A percentile compares a stretch with the other conserved stretches of the same genome.
Evolutionary conservation across 2,797 vertebrate species (phyloP).

Genomic region (Acanthurus tractus): DNA sequence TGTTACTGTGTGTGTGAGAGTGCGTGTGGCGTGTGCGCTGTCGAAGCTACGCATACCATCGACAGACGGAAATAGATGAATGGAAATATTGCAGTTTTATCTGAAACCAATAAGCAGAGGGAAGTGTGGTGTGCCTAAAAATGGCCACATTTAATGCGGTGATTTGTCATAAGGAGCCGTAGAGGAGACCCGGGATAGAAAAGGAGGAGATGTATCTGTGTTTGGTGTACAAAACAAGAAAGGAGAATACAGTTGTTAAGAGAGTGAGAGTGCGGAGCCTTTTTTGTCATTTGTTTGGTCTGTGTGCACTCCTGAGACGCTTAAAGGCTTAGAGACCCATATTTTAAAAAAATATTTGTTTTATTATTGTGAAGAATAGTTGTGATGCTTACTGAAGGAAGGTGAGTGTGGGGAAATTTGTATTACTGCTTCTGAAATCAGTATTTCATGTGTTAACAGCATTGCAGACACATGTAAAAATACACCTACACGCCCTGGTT

Average conservation of each 20-base stretch:
- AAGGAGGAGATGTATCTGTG: conserved; percentile 69
- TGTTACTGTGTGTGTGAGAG: not conserved
- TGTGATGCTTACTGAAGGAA: not conserved
- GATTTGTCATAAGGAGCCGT: conserved; percentile 74
- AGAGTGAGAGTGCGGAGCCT: not conserved
- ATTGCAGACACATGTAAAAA: not conserved
- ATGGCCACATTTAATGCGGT: conserved; percentile 74
- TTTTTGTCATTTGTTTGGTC: conserved; percentile 15
- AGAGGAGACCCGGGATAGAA: conserved; percentile 42
- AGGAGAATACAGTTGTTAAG: conserved; percentile 39
- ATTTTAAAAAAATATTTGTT: not conserved
- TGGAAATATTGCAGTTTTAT: conserved; percentile 82
- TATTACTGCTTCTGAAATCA: not conserved
- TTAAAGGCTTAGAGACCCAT: not conserved
- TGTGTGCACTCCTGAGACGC: not conserved
- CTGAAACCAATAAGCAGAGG: conserved; percentile 81
- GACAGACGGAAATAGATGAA: conserved; percentile 73
- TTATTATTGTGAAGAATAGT: not conserved
- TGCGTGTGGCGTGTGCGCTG: conserved; percentile 31
- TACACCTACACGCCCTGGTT: conserved; percentile 7
- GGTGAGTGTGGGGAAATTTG: not conserved
- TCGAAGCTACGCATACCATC: conserved; percentile 27
- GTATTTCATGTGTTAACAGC: not conserved
- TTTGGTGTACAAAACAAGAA: conserved; percentile 55
- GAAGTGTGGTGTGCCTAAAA: conserved; percentile 63